Conservation (phyloP, 30 jellyfish, hydroid and myxozoan species). For the Turritopsis dohrnii region DNA sequence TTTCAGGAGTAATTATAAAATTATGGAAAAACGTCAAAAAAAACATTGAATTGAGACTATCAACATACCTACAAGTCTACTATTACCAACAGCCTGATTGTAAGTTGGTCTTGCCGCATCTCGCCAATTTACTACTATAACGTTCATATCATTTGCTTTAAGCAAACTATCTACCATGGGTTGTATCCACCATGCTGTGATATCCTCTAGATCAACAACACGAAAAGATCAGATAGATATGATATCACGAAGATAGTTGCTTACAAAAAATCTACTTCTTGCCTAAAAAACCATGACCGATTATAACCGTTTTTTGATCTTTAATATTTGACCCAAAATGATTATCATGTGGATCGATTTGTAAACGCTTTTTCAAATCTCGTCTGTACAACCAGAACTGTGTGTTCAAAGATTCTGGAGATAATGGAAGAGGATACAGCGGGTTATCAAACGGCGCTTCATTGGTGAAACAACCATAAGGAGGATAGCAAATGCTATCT, state of each 20-base stretch:
- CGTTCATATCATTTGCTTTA: conserved; percentile 31
- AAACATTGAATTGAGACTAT: too few species aligned
- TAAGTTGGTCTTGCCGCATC: conserved; percentile 48
- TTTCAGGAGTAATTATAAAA: too few species aligned
- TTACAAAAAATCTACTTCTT: background rate
- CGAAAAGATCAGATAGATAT: background rate
- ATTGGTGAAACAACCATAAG: conserved; percentile 66
- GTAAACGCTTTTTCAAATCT: background rate
- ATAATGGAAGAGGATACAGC: conserved; percentile 44
- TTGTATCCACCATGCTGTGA: conserved; percentile 44
- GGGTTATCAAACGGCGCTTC: conserved; percentile 51
- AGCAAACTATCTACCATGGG: conserved; percentile 47
- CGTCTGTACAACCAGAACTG: conserved; percentile 30
- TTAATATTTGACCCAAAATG: background rate
- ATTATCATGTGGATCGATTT: background rate
- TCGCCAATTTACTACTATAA: conserved; percentile 54
- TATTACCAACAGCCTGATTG: conserved; percentile 52
- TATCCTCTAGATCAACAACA: conserved; percentile 19
- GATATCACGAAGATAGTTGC: background rate
- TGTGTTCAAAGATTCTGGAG: conserved; percentile 47
- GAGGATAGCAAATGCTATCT: conserved; percentile 44
- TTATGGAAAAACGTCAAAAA: too few species aligned
- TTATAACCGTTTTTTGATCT: background rate
- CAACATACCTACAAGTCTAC: conserved; percentile 68
- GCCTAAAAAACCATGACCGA: conserved; percentile 63